Base-by-base conservation (phyloP, 2,888 invertebrate species). In the Metalampra italica region DNA sequence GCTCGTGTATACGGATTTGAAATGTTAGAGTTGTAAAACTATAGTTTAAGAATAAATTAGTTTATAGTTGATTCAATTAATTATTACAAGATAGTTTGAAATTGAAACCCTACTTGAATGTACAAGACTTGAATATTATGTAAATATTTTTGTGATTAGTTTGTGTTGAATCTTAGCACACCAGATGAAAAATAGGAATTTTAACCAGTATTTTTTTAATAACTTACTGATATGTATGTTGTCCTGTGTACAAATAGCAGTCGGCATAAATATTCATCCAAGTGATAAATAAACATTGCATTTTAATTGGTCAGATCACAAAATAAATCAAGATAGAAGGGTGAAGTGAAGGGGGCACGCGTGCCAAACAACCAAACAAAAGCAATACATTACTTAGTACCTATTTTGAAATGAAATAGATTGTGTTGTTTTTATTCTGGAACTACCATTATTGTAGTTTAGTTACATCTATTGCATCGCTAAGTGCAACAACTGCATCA, bases 211-310 rank as follows among this genome's bases (percentile, higher is more conserved):
- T 57, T 49, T 56, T 60, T 49, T 52, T 59, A 61, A 65, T 57
- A 60, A 45, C 15, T 54, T 62, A 60, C 59, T 52, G 52, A 59
- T 71, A 66, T 68, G 59, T 69, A 66, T 70, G 67, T 71, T 72
- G 68, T 78, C 75, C 73, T 72, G 72, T 85, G 87, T 87, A 87
- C 85, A 87, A 87, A 84, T 77, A 78, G 72, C 65, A 60, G 73
- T 80, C 74, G 71, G 71, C 69, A 66, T 68, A 22, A 22, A 22
- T 75, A 44, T 56, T 71, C 66, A 69, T 73, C 70, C 68, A 80
- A 79, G 79, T 84, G 81, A 81, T 84, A 78, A 70, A 71, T 77
- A 74, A 68, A 71, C 64, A 75, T 69, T 83, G 84, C 87, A 87
- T 87, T 86, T 85, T 76, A 73, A 83, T 77, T 79, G 78, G 75